Evolutionary conservation across 2,797 vertebrate species (phyloP), one percentile per base, ranked within the genome.

Genomic region (Tenualosa thibaudeaui): DNA sequence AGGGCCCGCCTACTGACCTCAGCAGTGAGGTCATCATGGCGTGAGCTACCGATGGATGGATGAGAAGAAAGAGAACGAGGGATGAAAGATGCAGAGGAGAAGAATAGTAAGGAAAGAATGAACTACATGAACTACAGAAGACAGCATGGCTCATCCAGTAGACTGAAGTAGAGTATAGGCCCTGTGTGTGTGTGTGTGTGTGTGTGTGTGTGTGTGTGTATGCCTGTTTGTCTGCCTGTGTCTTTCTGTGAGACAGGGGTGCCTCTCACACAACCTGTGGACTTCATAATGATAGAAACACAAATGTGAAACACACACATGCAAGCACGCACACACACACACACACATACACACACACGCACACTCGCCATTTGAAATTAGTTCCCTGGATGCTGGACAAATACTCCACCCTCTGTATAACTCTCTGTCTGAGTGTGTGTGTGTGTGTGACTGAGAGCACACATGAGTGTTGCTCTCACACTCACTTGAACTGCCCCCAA

Each of bases 11-110:
- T 24, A 65, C 96, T 5, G 94, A 96, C 90, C 90, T 96, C 86
- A 96, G 93, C 89, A 94, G 95, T 0, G 95, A 97, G 86, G 96
- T 96, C n/a, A 94, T 96, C 26, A 91, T 96, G 93, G 96, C 96
- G 81, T 95, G 94, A 91, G 31, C 31, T 31, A 31, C 31, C 31
- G 31, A 1, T 46, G 46, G 12, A 43, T 0, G 82, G 62, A 31
- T 65, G 62, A 26, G 17, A 24, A 37, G 17, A 0, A 51, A 58
- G 78, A 13, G 1, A 82, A 17, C 3, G 26, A 51, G 58, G 89
- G 91, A 91, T 90, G 56, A 91, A 89, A 89, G 88, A 88, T 86
- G 92, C 86, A 4, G 15, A 58, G 53, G n/a, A 19, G 53, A 46
- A 43, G 26, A 50, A 46, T 0, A 83, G 24, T 31, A 56, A 43